These are phyloP conservation scores for Scartelaos histophorus DNA, from an alignment of 2,113 vertebrate genomes.

Conservation along the genomic window DNA sequence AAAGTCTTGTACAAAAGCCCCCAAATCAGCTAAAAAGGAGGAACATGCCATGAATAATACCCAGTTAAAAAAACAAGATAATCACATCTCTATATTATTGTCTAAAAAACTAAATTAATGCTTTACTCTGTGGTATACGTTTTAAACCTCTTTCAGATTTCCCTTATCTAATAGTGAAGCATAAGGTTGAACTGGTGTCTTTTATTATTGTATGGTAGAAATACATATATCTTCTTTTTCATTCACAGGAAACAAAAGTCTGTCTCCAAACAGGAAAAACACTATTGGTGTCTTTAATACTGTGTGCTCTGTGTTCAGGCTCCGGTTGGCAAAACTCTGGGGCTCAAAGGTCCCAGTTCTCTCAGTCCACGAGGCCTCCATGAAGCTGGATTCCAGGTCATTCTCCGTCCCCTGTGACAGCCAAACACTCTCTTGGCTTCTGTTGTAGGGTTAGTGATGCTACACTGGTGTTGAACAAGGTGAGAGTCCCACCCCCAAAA, in stretches of 20 bases:
- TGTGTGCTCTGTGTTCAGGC: conserved; percentile 60
- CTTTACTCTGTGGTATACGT: conserved; percentile 73
- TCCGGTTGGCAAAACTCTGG: conserved; percentile 58
- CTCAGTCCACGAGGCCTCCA: conserved; percentile 45
- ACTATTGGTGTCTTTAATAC: conserved; percentile 63
- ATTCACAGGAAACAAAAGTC: conserved; percentile 69
- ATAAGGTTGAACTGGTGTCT: conserved; percentile 79
- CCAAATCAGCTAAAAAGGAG: conserved; percentile 19
- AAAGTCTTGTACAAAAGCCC: conserved; percentile 46
- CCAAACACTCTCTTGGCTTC: conserved; percentile 53
- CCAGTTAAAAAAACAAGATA: conserved; percentile 82
- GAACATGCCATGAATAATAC: conserved; percentile 74
- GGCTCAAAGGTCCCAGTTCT: conserved; percentile 57
- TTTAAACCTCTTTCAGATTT: conserved; percentile 79
- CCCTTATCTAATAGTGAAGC: conserved; percentile 82
- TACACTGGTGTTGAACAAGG: conserved; percentile 69
- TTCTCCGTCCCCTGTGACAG: conserved; percentile 55
- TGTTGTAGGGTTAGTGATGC: conserved; percentile 64
- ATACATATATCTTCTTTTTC: conserved; percentile 55
- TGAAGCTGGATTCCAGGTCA: conserved; percentile 43
- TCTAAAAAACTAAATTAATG: conserved; percentile 89
- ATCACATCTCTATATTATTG: conserved; percentile 84
- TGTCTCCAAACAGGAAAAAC: conserved; percentile 64
- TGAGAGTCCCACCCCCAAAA: conserved; percentile 65
- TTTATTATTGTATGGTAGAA: conserved; percentile 74